A percentile compares a stretch with the other conserved stretches of the same genome.
phyloP scores from a whole-genome alignment of 92 coral and sea anemone genomes.

The Porites rus region DNA sequence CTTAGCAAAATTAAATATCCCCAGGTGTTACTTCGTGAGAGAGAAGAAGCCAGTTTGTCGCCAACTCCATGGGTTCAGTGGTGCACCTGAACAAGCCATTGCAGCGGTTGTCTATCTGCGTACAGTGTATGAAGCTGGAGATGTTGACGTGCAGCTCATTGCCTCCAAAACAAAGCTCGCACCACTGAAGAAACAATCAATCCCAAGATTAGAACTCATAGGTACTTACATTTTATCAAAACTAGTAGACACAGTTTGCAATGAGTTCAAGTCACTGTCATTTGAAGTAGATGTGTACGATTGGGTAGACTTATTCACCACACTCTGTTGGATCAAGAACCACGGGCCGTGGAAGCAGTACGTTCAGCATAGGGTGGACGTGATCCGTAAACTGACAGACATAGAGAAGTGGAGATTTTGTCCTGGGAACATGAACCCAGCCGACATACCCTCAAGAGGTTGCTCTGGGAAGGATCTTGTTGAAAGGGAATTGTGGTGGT shows the following conservation, averaged over 20 bases:
- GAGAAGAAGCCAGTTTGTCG: slow-evolving; percentile 2
- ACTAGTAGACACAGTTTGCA: slow-evolving; percentile 24
- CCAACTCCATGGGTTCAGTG: slow-evolving; percentile 20
- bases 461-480: slow-evolving; percentile 36
- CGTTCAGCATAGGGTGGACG: slow-evolving; percentile 47
- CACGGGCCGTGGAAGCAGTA: slow-evolving; percentile 57
- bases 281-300: slow-evolving; percentile 7
- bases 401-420: slow-evolving; percentile 56
- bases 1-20: not conserved
- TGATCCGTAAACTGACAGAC: slow-evolving; percentile 39
- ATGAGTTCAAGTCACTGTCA: not conserved
- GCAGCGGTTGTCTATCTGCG: slow-evolving; percentile 17
- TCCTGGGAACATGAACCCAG: slow-evolving; percentile 49
- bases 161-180: too few relatives aligned
- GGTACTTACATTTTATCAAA: slow-evolving; percentile 42
- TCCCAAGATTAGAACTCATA: not conserved
- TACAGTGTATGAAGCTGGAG: not conserved
- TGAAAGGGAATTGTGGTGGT: not conserved
- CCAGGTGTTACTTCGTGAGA: slow-evolving; percentile 4
- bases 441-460: slow-evolving; percentile 59
- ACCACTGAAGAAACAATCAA: too few relatives aligned
- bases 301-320: slow-evolving; percentile 65
- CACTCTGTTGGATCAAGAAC: slow-evolving; percentile 57
- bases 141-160: not conserved
- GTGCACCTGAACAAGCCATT: not conserved